phyloP scores from a whole-genome alignment of 1,140 invertebrate genomes.

The Philotrypesis tridentata region DNA sequence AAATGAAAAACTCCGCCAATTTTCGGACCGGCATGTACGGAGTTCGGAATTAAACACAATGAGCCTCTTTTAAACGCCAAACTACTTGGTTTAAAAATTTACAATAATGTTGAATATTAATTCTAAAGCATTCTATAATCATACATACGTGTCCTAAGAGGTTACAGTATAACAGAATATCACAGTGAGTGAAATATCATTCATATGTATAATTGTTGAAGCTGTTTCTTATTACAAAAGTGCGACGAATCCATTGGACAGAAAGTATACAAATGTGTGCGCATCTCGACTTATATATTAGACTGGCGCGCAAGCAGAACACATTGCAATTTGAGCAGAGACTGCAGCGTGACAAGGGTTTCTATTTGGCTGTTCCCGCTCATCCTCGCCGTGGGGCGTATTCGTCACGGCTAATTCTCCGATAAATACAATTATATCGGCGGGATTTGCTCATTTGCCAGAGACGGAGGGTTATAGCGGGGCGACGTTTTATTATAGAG shows the following conservation, averaged over 20 bases:
- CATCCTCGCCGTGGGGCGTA: not conserved
- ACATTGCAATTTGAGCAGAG: conserved; percentile 12
- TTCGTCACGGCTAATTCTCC: conserved; percentile 42
- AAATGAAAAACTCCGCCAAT: too few relatives aligned
- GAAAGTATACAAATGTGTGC: too few relatives aligned
- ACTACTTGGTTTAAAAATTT: too few relatives aligned
- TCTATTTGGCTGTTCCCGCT: not conserved
- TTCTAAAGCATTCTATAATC: too few relatives aligned
- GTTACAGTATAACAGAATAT: too few relatives aligned
- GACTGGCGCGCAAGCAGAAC: not conserved
- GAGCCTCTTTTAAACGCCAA: too few relatives aligned
- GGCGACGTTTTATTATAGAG: conserved; percentile 29
- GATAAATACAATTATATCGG: conserved; percentile 49
- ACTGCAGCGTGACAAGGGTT: conserved; percentile 22
- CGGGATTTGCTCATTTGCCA: conserved; percentile 34
- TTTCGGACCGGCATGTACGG: too few relatives aligned
- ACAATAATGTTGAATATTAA: too few relatives aligned
- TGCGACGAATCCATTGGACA: too few relatives aligned
- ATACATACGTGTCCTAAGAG: too few relatives aligned
- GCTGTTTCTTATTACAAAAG: not conserved
- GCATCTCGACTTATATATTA: not conserved
- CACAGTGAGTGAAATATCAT: too few relatives aligned
- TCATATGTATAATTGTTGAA: not conserved
- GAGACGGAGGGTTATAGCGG: not conserved
- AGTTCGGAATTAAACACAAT: too few relatives aligned